Evolutionary conservation across 2,888 invertebrate genomes (phyloP), one percentile per base, ranked within the genome.

Genomic region (Pachycephus smyrnensis): DNA sequence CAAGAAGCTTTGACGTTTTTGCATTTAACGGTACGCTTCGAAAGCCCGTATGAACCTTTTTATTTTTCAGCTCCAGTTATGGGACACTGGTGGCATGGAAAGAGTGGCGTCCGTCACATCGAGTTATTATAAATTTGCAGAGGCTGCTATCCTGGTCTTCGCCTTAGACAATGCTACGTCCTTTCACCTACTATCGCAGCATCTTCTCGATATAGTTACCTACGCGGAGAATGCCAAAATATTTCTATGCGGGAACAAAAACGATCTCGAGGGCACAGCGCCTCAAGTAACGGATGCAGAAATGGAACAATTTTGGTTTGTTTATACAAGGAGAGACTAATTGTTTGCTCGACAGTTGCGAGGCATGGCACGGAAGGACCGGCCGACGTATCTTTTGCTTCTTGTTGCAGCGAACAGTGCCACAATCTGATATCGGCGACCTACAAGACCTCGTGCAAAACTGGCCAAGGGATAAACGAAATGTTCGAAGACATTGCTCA

Each of bases 81-180:
- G 98, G 98, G 98, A 98, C 90, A 98, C 98, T 68, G 98, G 98
- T 84, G 98, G 98, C 75, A 98, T 98, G 97, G 98, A 98, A 92
- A 94, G 98, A 86, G 98, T 98, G 82, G 98, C 98, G 73, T 98
- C 98, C 4, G 97, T 98, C 32, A 98, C 98, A 15, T 97, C 97
- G 37, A 97, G 97, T 89, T 98, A 98, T 91, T 98, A 98, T 91
- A 98, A 98, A 92, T 98, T 98, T 92, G 97, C 98, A 4, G 98
- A 98, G 91, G 98, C 98, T 80, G 98, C 98, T 79, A 95, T 98
- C 86, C 93, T 98, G 82, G 98, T 98, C 11, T 98, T 98, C 92
- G 96, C 97, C 68, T 92, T 97, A 83, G 97, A 98, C 89, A 97
- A 97, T 93, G 95, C 96, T 12, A 96, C 98, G 68, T 98, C 98